Conservation (phyloP, 2,888 invertebrate genomes). For the Parasteatoda lunata region DNA sequence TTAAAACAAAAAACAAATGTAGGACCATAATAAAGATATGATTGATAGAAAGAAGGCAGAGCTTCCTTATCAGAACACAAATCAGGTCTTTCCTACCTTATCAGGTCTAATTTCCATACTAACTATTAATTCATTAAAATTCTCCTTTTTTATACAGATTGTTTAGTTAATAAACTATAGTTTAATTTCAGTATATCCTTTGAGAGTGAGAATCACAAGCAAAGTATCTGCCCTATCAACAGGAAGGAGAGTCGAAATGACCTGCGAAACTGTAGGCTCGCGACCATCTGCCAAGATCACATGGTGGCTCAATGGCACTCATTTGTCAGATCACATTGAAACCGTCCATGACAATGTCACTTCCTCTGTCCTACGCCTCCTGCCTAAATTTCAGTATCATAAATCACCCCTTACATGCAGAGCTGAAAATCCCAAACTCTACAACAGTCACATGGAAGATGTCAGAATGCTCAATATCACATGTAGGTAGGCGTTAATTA, state of each 20-base stretch:
- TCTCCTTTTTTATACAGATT: no score
- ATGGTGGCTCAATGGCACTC: conserved; percentile 62
- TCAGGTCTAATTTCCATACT: no score
- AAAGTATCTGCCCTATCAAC: conserved; percentile 33
- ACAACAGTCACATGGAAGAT: conserved; percentile 34
- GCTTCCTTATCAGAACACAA: no score
- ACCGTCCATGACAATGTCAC: conserved; percentile 62
- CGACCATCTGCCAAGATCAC: conserved; percentile 50
- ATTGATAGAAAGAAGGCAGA: no score
- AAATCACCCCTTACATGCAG: conserved; percentile 25
- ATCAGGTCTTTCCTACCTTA: no score
- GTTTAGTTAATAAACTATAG: not conserved
- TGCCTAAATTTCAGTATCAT: conserved; percentile 43
- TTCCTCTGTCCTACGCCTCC: conserved; percentile 49
- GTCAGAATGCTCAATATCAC: conserved; percentile 62
- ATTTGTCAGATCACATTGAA: conserved; percentile 38
- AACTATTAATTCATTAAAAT: no score
- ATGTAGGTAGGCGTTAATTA: conserved; percentile 62
- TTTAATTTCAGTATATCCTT: conserved; percentile 41
- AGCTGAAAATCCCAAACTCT: conserved; percentile 53
- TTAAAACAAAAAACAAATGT: no score
- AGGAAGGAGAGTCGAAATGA: conserved; percentile 31
- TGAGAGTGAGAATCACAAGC: conserved; percentile 31
- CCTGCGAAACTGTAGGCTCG: conserved; percentile 45
- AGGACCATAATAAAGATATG: no score